These are phyloP conservation scores for Pheosia gnoma DNA, from an alignment of 2,888 invertebrate genomes.

Conservation along the genomic window DNA sequence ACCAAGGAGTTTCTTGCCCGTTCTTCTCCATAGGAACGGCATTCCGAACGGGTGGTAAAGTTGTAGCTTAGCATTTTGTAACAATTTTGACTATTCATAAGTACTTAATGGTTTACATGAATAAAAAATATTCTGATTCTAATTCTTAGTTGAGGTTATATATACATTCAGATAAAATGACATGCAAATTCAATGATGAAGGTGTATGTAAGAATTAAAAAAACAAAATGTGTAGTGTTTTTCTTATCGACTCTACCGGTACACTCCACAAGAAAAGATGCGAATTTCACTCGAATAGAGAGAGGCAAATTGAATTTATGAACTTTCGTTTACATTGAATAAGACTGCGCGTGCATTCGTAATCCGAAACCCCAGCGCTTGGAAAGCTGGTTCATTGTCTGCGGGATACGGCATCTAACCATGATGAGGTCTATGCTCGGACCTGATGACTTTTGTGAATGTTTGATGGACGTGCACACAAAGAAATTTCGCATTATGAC, in stretches of 20 bases:
- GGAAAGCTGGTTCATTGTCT: conserved; percentile 46
- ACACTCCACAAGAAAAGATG: conserved; percentile 40
- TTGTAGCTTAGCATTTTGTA: no score
- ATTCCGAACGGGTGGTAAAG: no score
- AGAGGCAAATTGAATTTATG: conserved; percentile 63
- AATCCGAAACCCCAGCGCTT: conserved; percentile 38
- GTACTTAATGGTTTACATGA: no score
- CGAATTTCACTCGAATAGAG: conserved; percentile 53
- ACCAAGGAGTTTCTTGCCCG: no score
- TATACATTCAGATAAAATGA: not conserved
- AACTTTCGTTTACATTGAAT: conserved; percentile 63
- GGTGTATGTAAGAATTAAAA: not conserved
- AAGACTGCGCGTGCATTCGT: conserved; percentile 32
- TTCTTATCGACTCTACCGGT: not conserved
- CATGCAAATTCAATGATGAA: not conserved
- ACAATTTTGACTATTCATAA: no score
- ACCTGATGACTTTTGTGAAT: conserved; percentile 31
- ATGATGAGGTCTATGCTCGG: conserved; percentile 40
- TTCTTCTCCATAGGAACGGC: no score
- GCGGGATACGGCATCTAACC: conserved; percentile 42
- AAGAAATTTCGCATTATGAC: conserved; percentile 18
- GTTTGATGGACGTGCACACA: conserved; percentile 33
- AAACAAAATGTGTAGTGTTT: not conserved
- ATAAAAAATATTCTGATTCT: no score
- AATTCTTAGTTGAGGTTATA: no score